phyloP scores from a whole-genome alignment of 2,888 invertebrate genomes.

The Apodemia duryi region DNA sequence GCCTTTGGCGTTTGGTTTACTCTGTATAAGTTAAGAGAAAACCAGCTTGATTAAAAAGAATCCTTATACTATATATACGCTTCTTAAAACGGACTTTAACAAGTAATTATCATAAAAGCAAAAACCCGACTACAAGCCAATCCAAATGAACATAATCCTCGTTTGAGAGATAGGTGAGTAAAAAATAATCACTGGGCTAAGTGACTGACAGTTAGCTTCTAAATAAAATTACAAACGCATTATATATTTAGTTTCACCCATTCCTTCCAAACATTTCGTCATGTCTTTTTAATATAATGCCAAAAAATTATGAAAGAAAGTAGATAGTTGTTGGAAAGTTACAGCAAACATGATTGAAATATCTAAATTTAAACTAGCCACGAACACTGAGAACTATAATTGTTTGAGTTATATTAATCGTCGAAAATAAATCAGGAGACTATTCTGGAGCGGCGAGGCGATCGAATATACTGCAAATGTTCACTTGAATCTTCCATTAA shows the following conservation, averaged over 20 bases:
- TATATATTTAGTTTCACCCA: background rate
- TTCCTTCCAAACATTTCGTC: background rate
- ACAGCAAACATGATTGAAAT: constrained; percentile 15
- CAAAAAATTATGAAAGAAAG: background rate
- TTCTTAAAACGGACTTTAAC: no score
- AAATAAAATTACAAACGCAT: no score
- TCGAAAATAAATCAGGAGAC: constrained; percentile 19
- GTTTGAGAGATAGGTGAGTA: no score
- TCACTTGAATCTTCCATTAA: constrained; percentile 7
- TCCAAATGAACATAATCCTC: no score
- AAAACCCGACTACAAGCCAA: no score
- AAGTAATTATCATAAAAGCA: no score
- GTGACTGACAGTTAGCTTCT: no score
- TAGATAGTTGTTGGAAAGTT: background rate
- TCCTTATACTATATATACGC: no score
- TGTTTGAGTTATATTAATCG: constrained; percentile 20
- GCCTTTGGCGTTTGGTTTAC: no score
- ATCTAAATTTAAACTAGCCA: constrained; percentile 17
- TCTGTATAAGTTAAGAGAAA: no score
- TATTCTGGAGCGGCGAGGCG: constrained; percentile 15
- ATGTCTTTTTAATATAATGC: background rate
- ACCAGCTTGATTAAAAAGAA: no score
- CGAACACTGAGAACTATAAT: constrained; percentile 17
- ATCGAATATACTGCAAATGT: constrained; percentile 9
- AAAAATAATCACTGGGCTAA: no score